Percentiles rank a stretch among this genome's conserved stretches.
These are phyloP conservation scores for Myopa testacea DNA, from an alignment of 2,888 invertebrate genomes.

Conservation along the genomic window DNA sequence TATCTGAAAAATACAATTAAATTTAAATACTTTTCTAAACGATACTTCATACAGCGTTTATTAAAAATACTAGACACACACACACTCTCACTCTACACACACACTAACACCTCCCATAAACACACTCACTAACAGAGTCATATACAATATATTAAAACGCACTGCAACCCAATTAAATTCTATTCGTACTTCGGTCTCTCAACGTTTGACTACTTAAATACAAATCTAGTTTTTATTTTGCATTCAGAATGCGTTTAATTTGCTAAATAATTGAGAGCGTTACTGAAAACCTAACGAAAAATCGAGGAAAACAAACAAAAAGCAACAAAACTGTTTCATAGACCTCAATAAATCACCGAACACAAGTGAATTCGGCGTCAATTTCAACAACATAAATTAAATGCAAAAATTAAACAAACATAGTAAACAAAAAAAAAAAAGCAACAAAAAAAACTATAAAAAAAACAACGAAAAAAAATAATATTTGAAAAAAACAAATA, in stretches of 20 bases:
- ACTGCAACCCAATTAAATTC: too few relatives aligned
- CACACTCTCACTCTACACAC: too few relatives aligned
- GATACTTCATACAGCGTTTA: too few relatives aligned
- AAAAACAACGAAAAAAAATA: background rate
- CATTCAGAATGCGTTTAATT: conserved; percentile 1
- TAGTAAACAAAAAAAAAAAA: background rate
- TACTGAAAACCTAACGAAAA: too few relatives aligned
- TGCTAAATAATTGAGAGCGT: background rate
- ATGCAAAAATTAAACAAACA: conserved; percentile 16
- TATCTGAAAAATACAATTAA: too few relatives aligned
- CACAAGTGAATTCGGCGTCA: conserved; percentile 21
- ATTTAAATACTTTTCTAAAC: too few relatives aligned
- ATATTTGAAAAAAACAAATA: background rate
- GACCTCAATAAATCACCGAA: conserved; percentile 20
- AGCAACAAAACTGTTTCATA: background rate
- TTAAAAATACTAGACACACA: too few relatives aligned
- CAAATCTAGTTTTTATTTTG: background rate
- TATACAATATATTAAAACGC: too few relatives aligned
- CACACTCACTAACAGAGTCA: too few relatives aligned
- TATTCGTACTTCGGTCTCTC: too few relatives aligned
- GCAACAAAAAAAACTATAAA: background rate
- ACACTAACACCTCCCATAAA: too few relatives aligned
- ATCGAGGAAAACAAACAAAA: too few relatives aligned
- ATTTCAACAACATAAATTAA: conserved; percentile 28
- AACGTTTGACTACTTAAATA: background rate